These are phyloP conservation scores for Mormyrus lacerda DNA, from an alignment of 2,113 vertebrate genomes.

Conservation along the genomic window DNA sequence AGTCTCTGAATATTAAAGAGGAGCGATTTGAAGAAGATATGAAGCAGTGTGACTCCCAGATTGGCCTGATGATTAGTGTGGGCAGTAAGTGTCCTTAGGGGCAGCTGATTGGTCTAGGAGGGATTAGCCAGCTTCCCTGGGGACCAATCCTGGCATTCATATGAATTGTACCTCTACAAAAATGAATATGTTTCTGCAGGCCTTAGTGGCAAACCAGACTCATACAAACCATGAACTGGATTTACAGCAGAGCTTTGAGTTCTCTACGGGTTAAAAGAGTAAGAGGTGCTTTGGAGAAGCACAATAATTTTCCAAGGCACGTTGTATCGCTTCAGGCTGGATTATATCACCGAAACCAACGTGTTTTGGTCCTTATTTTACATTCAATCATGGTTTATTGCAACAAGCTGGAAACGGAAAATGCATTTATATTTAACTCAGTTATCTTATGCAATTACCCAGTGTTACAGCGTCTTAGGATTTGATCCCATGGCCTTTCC, in stretches of 20 bases:
- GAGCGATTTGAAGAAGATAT: slow-evolving; percentile 4
- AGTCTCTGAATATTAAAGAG: slow-evolving; percentile 5
- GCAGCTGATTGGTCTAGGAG: background rate
- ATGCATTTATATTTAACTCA: background rate
- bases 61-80: background rate
- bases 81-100: slow-evolving; percentile 3
- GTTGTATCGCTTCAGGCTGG: background rate
- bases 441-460: background rate
- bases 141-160: background rate
- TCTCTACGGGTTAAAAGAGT: background rate
- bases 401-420: background rate
- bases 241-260: background rate
- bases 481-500: background rate
- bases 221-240: background rate
- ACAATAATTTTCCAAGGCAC: background rate
- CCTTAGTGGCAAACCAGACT: background rate
- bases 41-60: background rate
- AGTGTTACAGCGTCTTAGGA: background rate
- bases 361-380: background rate
- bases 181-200: background rate
- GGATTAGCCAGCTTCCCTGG: background rate
- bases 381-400: background rate
- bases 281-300: background rate
- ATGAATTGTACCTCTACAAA: background rate
- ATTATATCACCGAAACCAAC: background rate